Evolutionary conservation across 2,113 vertebrate species (phyloP).

Genomic region (Turnix velox): DNA sequence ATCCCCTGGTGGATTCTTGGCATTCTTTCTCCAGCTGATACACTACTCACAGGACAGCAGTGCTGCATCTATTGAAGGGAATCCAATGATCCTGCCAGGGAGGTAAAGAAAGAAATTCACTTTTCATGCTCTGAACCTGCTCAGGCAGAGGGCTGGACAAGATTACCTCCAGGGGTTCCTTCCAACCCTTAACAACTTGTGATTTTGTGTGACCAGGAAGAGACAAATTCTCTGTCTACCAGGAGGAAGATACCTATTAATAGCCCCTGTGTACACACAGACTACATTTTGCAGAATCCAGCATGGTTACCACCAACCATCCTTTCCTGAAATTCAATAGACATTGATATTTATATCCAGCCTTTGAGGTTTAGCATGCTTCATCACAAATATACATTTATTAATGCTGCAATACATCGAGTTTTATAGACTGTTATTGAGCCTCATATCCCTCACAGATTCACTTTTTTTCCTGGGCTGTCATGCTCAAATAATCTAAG

Average conservation of each 20-base stretch:
- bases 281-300: neutral
- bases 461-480: neutral
- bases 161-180: too few relatives aligned
- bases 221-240: constrained; percentile 33
- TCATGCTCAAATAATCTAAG: constrained; percentile 16
- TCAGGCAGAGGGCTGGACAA: too few relatives aligned
- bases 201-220: constrained; percentile 31
- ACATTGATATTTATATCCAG: constrained; percentile 47
- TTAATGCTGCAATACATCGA: neutral
- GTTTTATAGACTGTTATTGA: neutral
- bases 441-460: neutral
- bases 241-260: constrained; percentile 23
- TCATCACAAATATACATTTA: constrained; percentile 40
- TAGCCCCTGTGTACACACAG: constrained; percentile 27
- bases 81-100: neutral
- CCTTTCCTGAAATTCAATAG: constrained; percentile 42
- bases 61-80: neutral
- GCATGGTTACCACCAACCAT: neutral
- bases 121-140: too few relatives aligned
- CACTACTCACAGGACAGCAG: neutral
- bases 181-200: too few relatives aligned
- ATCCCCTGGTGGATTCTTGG: neutral
- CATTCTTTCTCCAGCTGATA: neutral
- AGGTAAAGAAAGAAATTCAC: neutral
- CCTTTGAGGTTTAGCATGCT: constrained; percentile 17